These are phyloP conservation scores for Laticauda colubrina DNA, from an alignment of 2,113 vertebrate species.

Conservation along the genomic window DNA sequence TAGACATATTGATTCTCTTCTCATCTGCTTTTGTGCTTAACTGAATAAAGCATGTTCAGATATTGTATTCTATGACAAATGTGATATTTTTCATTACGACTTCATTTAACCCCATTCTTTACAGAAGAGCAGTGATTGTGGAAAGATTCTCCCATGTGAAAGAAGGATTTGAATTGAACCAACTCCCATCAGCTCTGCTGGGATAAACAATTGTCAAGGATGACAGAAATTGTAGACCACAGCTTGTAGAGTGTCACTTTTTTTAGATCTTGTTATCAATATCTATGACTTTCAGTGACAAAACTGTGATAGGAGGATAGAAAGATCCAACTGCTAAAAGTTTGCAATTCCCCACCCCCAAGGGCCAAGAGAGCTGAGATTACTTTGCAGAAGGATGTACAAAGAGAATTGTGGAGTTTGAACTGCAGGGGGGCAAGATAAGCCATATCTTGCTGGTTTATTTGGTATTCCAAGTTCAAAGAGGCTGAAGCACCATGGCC, in stretches of 20 bases:
- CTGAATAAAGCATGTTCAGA: neutral
- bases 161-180: neutral
- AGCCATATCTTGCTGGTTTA: constrained; percentile 7
- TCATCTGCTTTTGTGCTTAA: neutral
- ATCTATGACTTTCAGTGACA: neutral
- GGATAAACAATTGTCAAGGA: neutral
- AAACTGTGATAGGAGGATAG: neutral
- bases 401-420: neutral
- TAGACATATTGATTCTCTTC: neutral
- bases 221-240: too few relatives aligned
- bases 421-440: neutral
- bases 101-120: neutral
- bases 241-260: neutral
- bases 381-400: neutral
- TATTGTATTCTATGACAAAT: neutral
- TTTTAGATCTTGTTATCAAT: neutral
- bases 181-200: neutral
- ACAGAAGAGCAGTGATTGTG: neutral
- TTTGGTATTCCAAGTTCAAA: neutral
- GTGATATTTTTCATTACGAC: neutral
- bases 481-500: constrained; percentile 9
- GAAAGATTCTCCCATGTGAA: neutral
- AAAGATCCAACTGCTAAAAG: neutral
- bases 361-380: neutral
- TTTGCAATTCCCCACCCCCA: neutral